Evolutionary conservation across 2,888 invertebrate genomes (phyloP), one percentile per base, ranked within the genome.

Genomic region (Thecophora atra): DNA sequence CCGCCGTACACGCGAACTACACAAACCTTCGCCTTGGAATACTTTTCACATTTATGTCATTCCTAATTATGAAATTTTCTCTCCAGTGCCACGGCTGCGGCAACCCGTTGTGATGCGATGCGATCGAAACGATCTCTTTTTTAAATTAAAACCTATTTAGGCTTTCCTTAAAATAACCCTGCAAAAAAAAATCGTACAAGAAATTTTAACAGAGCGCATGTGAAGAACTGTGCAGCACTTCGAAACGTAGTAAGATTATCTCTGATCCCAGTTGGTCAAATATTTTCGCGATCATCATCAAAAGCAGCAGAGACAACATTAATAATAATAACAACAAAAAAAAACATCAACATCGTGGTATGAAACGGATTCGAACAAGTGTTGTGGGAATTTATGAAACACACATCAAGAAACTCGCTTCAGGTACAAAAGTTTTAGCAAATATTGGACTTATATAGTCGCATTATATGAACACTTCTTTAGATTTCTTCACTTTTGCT

Each of bases 21-120:
- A n/a, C 5, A n/a, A 15, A n/a, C 47, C 47, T n/a, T n/a, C 47
- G 47, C 47, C n/a, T n/a, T 15, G 19, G 42, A 47, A 26, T n/a
- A n/a, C 44, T 42, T 68, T 68, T 37, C 37, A 68, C 44, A 62
- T 70, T 62, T 56, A 70, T 70, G 70, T 70, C 70, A 70, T 37
- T 51, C 52, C 60, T 70, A 70, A 70, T 70, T 70, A 70, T 62
- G 47, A 70, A 70, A 30, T 70, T 69, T 62, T 70, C 37, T 42
- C 58, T 52, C 28, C 47, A 65, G 47, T 65, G 26, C 21, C 65
- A 15, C 17, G 28, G 54, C 47, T 24, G 51, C 64, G 8, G 15
- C 42, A 56, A 54, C 37, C 54, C 21, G 67, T 47, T 44, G 65
- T 24, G 47, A 52, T 47, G 44, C 63, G 44, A 42, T 42, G 67